Conservation (phyloP, 2,888 invertebrate genomes). For the Xiphydria camelus region DNA sequence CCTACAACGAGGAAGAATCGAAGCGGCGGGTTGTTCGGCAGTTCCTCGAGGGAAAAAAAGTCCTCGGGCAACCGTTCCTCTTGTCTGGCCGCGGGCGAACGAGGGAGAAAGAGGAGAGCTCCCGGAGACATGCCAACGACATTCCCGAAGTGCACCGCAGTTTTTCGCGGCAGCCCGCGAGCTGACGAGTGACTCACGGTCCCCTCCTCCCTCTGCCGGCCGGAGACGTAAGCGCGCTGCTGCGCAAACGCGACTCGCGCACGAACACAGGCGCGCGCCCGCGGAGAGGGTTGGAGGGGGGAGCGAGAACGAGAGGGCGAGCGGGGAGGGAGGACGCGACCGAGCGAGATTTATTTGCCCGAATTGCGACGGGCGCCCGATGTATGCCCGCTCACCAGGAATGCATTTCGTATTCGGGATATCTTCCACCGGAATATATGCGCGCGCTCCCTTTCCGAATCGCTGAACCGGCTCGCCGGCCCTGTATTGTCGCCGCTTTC, state of each 20-base stretch:
- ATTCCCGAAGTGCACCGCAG: conserved; percentile 52
- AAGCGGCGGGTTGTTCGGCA: conserved; percentile 29
- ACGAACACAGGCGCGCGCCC: conserved; percentile 11
- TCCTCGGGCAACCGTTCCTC: conserved; percentile 32
- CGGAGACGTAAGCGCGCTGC: conserved; percentile 24
- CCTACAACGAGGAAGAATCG: conserved; percentile 33
- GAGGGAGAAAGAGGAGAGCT: conserved; percentile 41
- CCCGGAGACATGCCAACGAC: conserved; percentile 52
- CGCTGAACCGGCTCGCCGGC: too few relatives aligned
- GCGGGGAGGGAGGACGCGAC: conserved; percentile 25
- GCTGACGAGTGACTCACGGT: conserved; percentile 44
- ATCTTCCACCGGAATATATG: conserved; percentile 46
- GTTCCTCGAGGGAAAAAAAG: conserved; percentile 25
- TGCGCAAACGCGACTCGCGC: conserved; percentile 7
- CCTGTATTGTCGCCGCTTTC: too few relatives aligned
- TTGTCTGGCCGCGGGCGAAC: conserved; percentile 32
- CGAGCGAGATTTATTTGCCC: conserved; percentile 53
- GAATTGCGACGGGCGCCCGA: conserved; percentile 41
- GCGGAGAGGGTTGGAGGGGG: conserved; percentile 8
- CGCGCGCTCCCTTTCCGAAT: conserved; percentile 11
- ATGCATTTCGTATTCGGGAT: conserved; percentile 55
- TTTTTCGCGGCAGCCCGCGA: conserved; percentile 44
- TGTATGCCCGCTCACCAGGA: conserved; percentile 44
- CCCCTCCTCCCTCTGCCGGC: too few relatives aligned
- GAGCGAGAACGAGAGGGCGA: conserved; percentile 4